A percentile compares a stretch with the other conserved stretches of the same genome.
Conservation (phyloP, 1,140 invertebrate species). For the Belonocnema kinseyi region DNA sequence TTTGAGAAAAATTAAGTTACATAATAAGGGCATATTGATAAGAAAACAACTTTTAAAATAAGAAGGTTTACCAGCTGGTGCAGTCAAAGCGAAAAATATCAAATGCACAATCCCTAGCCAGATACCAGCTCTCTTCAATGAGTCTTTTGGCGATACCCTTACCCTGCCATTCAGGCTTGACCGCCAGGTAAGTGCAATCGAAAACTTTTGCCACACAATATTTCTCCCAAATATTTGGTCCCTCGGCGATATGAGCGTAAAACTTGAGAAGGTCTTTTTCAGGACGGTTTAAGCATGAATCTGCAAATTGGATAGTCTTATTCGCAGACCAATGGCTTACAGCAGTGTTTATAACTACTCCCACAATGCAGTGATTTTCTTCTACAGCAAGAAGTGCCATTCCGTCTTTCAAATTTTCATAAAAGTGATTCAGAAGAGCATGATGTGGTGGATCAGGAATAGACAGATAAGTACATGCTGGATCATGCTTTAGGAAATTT, state of each 20-base stretch:
- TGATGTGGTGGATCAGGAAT: constrained; percentile 41
- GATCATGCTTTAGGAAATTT: constrained; percentile 59
- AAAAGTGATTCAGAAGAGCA: constrained; percentile 50
- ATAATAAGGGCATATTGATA: too few species aligned
- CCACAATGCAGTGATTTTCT: constrained; percentile 66
- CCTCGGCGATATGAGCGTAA: constrained; percentile 62
- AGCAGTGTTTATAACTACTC: constrained; percentile 68
- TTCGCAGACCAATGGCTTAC: constrained; percentile 60
- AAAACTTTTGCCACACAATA: constrained; percentile 66
- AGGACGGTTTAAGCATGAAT: too few species aligned
- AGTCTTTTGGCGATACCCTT: constrained; percentile 66
- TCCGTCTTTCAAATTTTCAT: constrained; percentile 63
- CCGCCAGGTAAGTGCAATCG: constrained; percentile 70
- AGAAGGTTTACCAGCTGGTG: constrained; percentile 59
- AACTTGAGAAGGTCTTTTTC: constrained; percentile 66
- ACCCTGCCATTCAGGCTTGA: constrained; percentile 59
- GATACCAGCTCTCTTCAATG: constrained; percentile 65
- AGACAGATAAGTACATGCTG: constrained; percentile 55
- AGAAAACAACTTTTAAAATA: background rate
- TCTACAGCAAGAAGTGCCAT: constrained; percentile 69
- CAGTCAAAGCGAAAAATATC: constrained; percentile 70
- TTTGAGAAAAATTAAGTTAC: too few species aligned
- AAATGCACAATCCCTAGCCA: constrained; percentile 67
- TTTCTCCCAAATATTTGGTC: constrained; percentile 66
- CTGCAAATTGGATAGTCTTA: constrained; percentile 38